Evolutionary conservation across 2,888 invertebrate genomes (phyloP).

Genomic region (Andrena haemorrhoa): DNA sequence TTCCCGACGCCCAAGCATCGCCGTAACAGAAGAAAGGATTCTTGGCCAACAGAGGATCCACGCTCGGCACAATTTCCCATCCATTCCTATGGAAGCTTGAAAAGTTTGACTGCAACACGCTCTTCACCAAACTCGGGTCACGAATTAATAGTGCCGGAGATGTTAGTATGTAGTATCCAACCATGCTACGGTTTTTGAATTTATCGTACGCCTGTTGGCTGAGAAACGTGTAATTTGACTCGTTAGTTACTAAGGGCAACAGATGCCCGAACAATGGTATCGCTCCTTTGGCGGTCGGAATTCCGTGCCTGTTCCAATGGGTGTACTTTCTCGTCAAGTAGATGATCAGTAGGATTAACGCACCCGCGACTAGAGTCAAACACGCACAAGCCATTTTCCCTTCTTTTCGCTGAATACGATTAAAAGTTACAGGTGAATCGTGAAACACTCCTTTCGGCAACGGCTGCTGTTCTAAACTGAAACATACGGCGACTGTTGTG

Average conservation of each 20-base stretch:
- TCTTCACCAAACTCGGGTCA: conserved; percentile 77
- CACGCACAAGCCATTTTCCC: conserved; percentile 11
- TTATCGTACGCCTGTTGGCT: conserved; percentile 61
- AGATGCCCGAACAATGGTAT: conserved; percentile 70
- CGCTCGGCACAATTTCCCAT: conserved; percentile 41
- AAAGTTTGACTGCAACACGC: conserved; percentile 74
- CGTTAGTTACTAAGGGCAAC: conserved; percentile 40
- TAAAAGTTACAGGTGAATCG: too few relatives aligned
- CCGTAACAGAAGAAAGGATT: conserved; percentile 77
- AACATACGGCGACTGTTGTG: too few relatives aligned
- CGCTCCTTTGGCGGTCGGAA: conserved; percentile 53
- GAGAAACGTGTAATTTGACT: conserved; percentile 42
- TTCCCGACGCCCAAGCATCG: conserved; percentile 67
- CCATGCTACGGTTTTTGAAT: conserved; percentile 67
- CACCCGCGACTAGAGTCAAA: background rate
- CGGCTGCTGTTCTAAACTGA: too few relatives aligned
- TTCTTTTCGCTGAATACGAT: background rate
- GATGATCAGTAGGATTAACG: background rate
- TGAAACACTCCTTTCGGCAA: too few relatives aligned
- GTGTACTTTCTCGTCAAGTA: conserved; percentile 18
- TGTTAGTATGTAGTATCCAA: conserved; percentile 63
- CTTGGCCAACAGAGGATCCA: conserved; percentile 71
- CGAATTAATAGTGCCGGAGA: conserved; percentile 24
- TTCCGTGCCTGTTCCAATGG: conserved; percentile 65
- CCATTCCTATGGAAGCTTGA: conserved; percentile 73